Evolutionary conservation across 2,113 vertebrate species (phyloP).

Genomic region (Talpa occidentalis): DNA sequence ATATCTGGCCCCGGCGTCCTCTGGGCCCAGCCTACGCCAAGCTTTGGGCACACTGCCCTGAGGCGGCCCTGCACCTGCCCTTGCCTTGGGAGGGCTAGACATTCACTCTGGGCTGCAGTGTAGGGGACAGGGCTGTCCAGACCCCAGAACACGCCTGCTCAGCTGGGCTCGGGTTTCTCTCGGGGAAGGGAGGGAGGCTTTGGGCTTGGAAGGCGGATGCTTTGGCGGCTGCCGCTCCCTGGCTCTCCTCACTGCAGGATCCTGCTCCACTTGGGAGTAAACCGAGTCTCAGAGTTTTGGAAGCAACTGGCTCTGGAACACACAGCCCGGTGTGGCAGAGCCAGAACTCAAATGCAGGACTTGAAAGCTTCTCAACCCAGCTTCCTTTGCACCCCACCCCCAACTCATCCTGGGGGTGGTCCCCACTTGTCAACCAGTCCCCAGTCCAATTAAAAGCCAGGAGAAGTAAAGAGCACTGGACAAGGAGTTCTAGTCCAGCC

Average conservation of each 20-base stretch:
- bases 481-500: not conserved
- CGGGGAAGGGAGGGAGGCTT: not conserved
- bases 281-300: not conserved
- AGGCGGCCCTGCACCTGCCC: not conserved
- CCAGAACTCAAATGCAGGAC: not conserved
- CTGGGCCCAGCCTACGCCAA: not conserved
- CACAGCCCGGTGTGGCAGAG: not conserved
- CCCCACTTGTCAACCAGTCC: not conserved
- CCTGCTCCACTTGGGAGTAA: not conserved
- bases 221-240: too few relatives aligned
- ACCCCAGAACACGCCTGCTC: not conserved
- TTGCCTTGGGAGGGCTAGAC: not conserved
- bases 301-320: not conserved
- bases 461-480: not conserved
- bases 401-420: not conserved
- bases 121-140: not conserved
- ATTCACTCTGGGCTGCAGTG: not conserved
- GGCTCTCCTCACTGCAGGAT: not conserved
- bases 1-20: too few relatives aligned
- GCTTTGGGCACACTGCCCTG: accelerated
- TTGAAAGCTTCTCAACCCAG: not conserved
- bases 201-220: not conserved
- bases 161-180: not conserved
- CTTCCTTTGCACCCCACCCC: not conserved
- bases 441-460: not conserved